These are phyloP conservation scores for Calliopum simillimum DNA, from an alignment of 2,888 invertebrate genomes.

Conservation along the genomic window DNA sequence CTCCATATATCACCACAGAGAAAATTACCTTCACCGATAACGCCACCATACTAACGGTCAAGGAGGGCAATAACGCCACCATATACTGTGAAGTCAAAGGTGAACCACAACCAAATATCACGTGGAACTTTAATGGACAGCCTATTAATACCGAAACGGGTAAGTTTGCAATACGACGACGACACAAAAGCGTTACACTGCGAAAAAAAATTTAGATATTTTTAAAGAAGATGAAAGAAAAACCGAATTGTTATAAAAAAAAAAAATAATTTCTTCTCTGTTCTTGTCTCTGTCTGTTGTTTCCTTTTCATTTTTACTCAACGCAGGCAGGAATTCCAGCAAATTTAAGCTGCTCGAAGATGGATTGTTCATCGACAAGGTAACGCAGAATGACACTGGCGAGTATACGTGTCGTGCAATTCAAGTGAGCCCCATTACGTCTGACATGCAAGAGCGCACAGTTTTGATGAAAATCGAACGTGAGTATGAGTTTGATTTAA, in stretches of 20 bases:
- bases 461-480: constrained; percentile 73
- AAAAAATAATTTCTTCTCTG: constrained; percentile 5
- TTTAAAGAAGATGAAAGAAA: background rate
- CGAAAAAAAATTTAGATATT: background rate
- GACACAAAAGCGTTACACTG: background rate
- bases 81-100: constrained; percentile 67
- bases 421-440: constrained; percentile 69
- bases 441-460: constrained; percentile 70
- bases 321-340: constrained; percentile 53
- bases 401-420: constrained; percentile 72
- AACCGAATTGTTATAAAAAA: background rate
- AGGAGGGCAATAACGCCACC: constrained; percentile 69
- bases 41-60: constrained; percentile 68
- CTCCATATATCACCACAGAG: constrained; percentile 61
- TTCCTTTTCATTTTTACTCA: constrained; percentile 22
- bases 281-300: constrained; percentile 31
- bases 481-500: constrained; percentile 65
- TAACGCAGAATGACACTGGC: constrained; percentile 70
- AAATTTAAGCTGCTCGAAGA: constrained; percentile 70
- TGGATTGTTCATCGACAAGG: constrained; percentile 71
- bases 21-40: constrained; percentile 72
- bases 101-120: constrained; percentile 67
- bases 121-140: constrained; percentile 68
- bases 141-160: constrained; percentile 58
- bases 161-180: constrained; percentile 46